Evolutionary conservation across 2,113 vertebrate genomes (phyloP), one percentile per base, ranked within the genome.

Genomic region (Vireo altiloquus): DNA sequence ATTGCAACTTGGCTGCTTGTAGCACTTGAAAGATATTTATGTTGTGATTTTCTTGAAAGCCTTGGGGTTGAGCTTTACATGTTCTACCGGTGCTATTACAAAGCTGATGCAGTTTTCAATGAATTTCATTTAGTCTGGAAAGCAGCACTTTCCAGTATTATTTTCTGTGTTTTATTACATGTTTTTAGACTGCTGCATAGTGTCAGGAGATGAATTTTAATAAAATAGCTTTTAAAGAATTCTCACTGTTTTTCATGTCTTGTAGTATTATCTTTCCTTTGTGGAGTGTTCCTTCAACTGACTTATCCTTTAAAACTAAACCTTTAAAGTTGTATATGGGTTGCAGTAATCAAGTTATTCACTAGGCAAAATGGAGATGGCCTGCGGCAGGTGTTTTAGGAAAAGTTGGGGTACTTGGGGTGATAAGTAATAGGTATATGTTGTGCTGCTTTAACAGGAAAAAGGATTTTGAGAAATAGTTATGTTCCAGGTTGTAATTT

Each of bases 1-100:
- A 46, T 63, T 1, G 2, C 23, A 61, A 1, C 23, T 54, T 92
- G 33, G 19, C 24, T 71, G 2, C 0, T 0, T 72, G 11, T 53
- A 82, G 40, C 28, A 23, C 57, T 76, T 63, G 13, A 50, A 72
- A 69, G 37, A 18, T 77, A 44, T 72, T 82, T 79, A 6, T 47
- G 23, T 33, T 92, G 35, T 60, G 47, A 37, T 85, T 63, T 82
- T 40, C 42, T 81, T 59, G 35, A 74, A 87, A 79, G 20, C 11
- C 82, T 69, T 15, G 22, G 50, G 9, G 4, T 23, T 56, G 31
- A 56, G 8, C 35, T 91, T 65, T 60, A 9, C 4, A 3, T 47
- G 16, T 64, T 83, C 16, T 71, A 6, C 7, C 3, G 11, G 4
- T 74, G 8, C 7, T 54, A 4, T 52, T 85, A 42, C 3, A 44